These are phyloP conservation scores for Nannobrachium achirus DNA, from an alignment of 2,113 vertebrate genomes.

Conservation along the genomic window DNA sequence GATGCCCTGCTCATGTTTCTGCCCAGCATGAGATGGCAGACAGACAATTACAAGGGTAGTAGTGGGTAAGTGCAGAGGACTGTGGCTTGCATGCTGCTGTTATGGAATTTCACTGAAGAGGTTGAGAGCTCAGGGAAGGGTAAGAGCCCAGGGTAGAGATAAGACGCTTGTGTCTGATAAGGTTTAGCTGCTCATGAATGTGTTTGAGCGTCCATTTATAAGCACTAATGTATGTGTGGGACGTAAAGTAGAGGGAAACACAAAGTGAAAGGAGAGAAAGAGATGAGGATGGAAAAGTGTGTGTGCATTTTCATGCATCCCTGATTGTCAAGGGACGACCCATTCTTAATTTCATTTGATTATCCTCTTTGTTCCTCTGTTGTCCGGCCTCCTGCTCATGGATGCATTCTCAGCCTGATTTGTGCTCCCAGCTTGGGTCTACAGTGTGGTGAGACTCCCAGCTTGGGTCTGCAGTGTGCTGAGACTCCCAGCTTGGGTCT, in stretches of 20 bases:
- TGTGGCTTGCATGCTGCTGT: slow-evolving; percentile 32
- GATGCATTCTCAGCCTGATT: slow-evolving; percentile 60
- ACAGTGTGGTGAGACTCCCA: slow-evolving; percentile 47
- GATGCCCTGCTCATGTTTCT: slow-evolving; percentile 53
- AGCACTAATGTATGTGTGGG: background rate
- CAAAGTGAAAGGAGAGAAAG: background rate
- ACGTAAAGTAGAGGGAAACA: background rate
- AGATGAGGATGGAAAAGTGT: background rate
- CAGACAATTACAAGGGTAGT: slow-evolving; percentile 62
- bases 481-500: too few relatives aligned
- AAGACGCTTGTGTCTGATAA: slow-evolving; percentile 12
- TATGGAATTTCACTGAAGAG: slow-evolving; percentile 25
- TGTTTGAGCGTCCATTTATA: background rate
- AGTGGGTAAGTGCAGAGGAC: slow-evolving; percentile 41
- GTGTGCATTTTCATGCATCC: background rate
- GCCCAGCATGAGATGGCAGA: slow-evolving; percentile 42
- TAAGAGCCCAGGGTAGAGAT: slow-evolving; percentile 12
- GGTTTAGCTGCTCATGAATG: background rate
- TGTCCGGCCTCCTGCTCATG: slow-evolving; percentile 33
- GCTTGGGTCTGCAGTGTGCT: too few relatives aligned
- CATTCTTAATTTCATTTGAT: slow-evolving; percentile 37
- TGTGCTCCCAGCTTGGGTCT: slow-evolving; percentile 52
- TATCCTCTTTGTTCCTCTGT: slow-evolving; percentile 46
- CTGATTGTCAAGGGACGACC: slow-evolving; percentile 5
- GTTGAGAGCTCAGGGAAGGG: slow-evolving; percentile 4